A percentile compares a stretch with the other conserved stretches of the same genome.
phyloP scores from a whole-genome alignment of 2,113 vertebrate genomes.

The Paramormyrops kingsleyae region DNA sequence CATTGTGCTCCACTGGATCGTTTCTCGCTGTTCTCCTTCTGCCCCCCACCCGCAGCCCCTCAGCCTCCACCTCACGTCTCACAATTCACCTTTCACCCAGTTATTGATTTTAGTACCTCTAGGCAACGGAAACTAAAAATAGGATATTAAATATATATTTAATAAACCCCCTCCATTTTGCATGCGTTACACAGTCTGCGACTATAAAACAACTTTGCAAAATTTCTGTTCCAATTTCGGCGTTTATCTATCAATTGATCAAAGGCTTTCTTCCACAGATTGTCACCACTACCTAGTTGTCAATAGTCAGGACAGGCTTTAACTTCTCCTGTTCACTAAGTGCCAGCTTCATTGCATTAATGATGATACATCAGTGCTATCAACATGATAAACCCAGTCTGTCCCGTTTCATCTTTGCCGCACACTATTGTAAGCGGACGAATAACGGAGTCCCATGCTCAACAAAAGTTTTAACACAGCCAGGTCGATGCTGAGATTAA shows the following conservation, averaged over 20 bases:
- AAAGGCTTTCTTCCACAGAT: background rate
- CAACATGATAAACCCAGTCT: background rate
- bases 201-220: background rate
- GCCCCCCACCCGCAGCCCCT: background rate
- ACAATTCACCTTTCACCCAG: slow-evolving; percentile 52
- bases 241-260: background rate
- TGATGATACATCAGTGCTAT: background rate
- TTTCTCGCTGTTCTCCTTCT: slow-evolving; percentile 28
- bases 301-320: background rate
- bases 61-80: slow-evolving; percentile 14
- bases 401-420: background rate
- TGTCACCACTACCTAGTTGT: background rate
- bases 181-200: background rate
- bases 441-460: background rate
- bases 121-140: background rate
- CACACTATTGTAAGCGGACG: background rate
- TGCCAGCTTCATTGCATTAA: background rate
- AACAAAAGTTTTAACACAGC: background rate
- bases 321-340: background rate
- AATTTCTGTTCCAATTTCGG: background rate
- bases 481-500: background rate
- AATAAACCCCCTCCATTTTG: background rate
- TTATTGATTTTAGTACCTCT: slow-evolving; percentile 25
- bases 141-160: background rate
- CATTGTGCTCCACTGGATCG: slow-evolving; percentile 31